Percentiles rank a stretch among this genome's conserved stretches.
Conservation (phyloP, 2,113 vertebrate genomes). For the Halcyon senegalensis region DNA sequence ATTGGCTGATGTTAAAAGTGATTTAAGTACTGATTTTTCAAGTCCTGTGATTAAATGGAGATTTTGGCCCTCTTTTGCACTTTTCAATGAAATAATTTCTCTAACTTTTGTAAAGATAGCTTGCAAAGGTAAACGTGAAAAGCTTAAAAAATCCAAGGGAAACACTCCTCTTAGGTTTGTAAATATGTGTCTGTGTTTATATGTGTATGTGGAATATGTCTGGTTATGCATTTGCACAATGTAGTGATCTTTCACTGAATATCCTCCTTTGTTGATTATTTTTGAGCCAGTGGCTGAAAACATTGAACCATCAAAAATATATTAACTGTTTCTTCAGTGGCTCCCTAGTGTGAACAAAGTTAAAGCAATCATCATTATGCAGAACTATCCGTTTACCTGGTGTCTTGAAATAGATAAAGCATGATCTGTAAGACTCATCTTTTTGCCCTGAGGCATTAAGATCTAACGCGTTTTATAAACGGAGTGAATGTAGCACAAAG, state of each 20-base stretch:
- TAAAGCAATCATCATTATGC: not conserved
- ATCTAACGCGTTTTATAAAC: conserved; percentile 11
- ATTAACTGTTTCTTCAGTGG: not conserved
- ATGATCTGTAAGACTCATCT: not conserved
- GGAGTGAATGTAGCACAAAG: conserved; percentile 10
- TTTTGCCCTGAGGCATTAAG: not conserved
- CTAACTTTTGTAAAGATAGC: not conserved
- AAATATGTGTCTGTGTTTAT: not conserved
- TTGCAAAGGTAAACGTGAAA: not conserved
- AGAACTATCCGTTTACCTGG: not conserved
- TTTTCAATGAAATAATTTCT: not conserved
- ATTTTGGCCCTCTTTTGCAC: not conserved
- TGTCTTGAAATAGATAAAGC: conserved; percentile 17
- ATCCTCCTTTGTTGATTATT: not conserved
- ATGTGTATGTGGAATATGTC: not conserved
- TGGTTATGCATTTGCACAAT: not conserved
- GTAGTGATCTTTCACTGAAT: not conserved
- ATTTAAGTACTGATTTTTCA: not conserved
- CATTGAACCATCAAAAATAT: not conserved
- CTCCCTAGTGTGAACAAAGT: not conserved
- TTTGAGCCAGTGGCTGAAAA: not conserved
- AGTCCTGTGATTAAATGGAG: not conserved
- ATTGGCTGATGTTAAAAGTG: not conserved
- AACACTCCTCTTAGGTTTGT: not conserved
- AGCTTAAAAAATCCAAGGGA: not conserved